Base-by-base conservation (phyloP, 2,113 vertebrate species). In the Campylomormyrus numenius region DNA sequence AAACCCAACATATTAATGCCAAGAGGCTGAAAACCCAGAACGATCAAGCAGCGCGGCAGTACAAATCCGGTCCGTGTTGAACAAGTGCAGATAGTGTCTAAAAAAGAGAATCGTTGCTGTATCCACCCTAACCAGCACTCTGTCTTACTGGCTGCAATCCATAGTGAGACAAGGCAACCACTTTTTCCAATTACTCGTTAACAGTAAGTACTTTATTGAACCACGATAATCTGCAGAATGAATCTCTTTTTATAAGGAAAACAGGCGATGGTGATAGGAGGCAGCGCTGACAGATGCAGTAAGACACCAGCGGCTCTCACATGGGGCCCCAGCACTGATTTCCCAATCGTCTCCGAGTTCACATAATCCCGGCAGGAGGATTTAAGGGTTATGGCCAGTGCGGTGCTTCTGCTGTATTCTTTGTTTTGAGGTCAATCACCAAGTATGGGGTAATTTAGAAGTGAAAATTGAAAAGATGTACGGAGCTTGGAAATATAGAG, bases 171-270 rank as follows among this genome's bases (percentile, higher is more conserved):
- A 91, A 93, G 91, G 91, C 93, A 91, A 91, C 91, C 77, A 50
- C 91, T 91, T 94, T 90, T 94, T 88, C 91, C 92, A 90, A 90
- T 92, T 91, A 91, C 92, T 92, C 88, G 90, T 93, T 93, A 94
- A 94, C 92, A 94, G 94, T 90, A 90, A 93, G 92, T 90, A 94
- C 93, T 95, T 94, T 93, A 95, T 94, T 93, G 91, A 74, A 92
- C 88, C 89, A 91, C 86, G 92, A 94, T 94, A 94, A 95, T 95
- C 94, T 94, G 93, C 92, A 91, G 93, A 94, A 93, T 95, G 93
- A 94, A 95, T 95, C 94, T 94, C 92, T 94, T 94, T 93, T 95
- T 92, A 95, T 95, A 92, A 95, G 92, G 91, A 90, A 93, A 94
- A 92, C 91, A 90, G 89, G 46, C 24, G 53, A 48, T 90, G 89